Conservation (phyloP, 1,140 invertebrate genomes). For the Condylostylus longicornis region DNA sequence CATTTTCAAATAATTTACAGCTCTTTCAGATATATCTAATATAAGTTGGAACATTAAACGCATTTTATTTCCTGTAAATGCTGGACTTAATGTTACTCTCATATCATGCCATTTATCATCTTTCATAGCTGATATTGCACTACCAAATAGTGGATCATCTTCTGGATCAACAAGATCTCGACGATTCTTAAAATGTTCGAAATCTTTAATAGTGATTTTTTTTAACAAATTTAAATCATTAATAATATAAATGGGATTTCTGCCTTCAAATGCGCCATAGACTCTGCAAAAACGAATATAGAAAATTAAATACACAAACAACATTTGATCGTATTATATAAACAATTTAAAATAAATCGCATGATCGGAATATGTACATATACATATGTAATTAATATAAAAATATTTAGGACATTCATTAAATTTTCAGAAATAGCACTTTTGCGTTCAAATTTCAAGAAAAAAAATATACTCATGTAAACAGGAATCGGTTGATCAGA, state of each 20-base stretch:
- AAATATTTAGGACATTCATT: no score
- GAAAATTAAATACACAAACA: neutral
- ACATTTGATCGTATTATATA: no score
- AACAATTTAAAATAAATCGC: neutral
- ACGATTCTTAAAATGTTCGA: conserved; percentile 46
- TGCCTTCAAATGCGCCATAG: conserved; percentile 36
- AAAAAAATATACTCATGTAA: no score
- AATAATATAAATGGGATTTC: conserved; percentile 36
- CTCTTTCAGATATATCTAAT: conserved; percentile 21
- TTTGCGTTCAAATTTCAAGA: no score
- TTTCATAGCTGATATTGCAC: conserved; percentile 37
- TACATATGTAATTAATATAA: no score
- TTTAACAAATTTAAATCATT: conserved; percentile 45
- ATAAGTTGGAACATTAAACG: conserved; percentile 36
- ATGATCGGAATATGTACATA: neutral
- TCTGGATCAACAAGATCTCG: conserved; percentile 31
- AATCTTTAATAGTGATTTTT: conserved; percentile 43
- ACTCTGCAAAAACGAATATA: conserved; percentile 28
- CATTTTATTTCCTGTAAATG: conserved; percentile 44
- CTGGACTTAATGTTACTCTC: conserved; percentile 38
- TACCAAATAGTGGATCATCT: conserved; percentile 37
- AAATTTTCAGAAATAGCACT: no score
- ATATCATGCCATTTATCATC: conserved; percentile 41
- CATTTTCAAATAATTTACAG: conserved; percentile 13
- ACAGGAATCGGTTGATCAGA: no score